Base-by-base conservation (phyloP, 2,888 invertebrate genomes). In the Seladonia tumulorum region DNA sequence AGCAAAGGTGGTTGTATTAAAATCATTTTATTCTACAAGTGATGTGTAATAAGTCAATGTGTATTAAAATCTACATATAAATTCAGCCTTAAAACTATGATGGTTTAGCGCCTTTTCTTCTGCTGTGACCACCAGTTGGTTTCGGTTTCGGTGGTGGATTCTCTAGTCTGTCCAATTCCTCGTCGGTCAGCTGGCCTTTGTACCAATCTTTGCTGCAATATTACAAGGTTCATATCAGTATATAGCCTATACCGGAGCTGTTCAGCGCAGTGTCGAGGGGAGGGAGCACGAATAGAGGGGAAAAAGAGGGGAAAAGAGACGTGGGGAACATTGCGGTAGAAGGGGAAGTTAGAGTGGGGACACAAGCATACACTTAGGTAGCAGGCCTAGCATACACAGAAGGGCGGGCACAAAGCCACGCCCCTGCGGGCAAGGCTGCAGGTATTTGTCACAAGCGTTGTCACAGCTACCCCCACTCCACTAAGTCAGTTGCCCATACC, bases 171-270 rank as follows among this genome's bases (percentile, higher is more conserved):
- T 97, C 97, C 82, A 98, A 95, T 94, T 98, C 97, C 66, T 97
- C 97, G 87, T 98, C 98, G 14, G 98, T 98, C 92, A 98, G 95
- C 89, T 97, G 97, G 68, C 97, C 98, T 94, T 98, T 98, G 96
- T 98, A 98, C 98, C 98, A 98, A 93, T 98, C 98, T 90, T 97
- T 97, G 95, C 98, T 98, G 95, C n/a, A 96, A 93, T 86, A 81
- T 22, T n/a, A 49, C 16, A 22, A 49, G 2, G 39, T 73, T 35
- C 3, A 10, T 22, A n/a, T 39, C 22, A 70, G 22, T 10, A n/a
- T 42, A n/a, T 5, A 22, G 42, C 12, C 18, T 66, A 18, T 35
- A n/a, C n/a, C n/a, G 12, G 35, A 35, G 35, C 35, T 35, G 35
- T 35, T 35, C 35, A 35, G 35, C 35, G 35, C 35, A 35, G 4